Evolutionary conservation across 2,113 vertebrate genomes (phyloP).

Genomic region (Lophius piscatorius): DNA sequence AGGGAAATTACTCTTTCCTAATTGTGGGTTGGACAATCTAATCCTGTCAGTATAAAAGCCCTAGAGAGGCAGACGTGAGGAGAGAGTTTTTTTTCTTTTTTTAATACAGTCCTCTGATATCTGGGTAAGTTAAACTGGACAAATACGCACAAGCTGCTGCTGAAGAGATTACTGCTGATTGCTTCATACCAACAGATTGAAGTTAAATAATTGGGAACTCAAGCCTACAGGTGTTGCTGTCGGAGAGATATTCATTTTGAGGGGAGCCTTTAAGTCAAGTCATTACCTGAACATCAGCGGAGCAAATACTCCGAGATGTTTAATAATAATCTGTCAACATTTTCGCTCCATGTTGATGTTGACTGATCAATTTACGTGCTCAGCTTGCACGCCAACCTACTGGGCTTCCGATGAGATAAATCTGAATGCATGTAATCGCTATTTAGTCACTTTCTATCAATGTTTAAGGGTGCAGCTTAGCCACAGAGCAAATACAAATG

Average conservation of each 20-base stretch:
- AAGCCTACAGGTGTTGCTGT: constrained; percentile 14
- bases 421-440: background rate
- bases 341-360: constrained; percentile 14
- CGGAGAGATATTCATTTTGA: constrained; percentile 26
- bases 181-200: constrained; percentile 29
- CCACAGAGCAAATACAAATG: background rate
- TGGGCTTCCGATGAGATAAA: constrained; percentile 1
- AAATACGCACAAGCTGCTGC: constrained; percentile 47
- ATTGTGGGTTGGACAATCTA: constrained; percentile 63
- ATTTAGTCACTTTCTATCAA: constrained; percentile 2
- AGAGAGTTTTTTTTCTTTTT: constrained; percentile 59
- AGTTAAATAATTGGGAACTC: constrained; percentile 37
- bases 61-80: constrained; percentile 33
- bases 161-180: constrained; percentile 32
- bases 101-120: constrained; percentile 54
- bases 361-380: constrained; percentile 16
- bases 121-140: constrained; percentile 54
- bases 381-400: background rate
- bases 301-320: constrained; percentile 47
- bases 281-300: constrained; percentile 28
- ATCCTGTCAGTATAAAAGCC: constrained; percentile 61
- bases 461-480: background rate
- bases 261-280: constrained; percentile 34
- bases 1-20: constrained; percentile 67
- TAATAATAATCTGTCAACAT: constrained; percentile 52